Conservation (phyloP, 2,797 vertebrate species). For the Channa striata region DNA sequence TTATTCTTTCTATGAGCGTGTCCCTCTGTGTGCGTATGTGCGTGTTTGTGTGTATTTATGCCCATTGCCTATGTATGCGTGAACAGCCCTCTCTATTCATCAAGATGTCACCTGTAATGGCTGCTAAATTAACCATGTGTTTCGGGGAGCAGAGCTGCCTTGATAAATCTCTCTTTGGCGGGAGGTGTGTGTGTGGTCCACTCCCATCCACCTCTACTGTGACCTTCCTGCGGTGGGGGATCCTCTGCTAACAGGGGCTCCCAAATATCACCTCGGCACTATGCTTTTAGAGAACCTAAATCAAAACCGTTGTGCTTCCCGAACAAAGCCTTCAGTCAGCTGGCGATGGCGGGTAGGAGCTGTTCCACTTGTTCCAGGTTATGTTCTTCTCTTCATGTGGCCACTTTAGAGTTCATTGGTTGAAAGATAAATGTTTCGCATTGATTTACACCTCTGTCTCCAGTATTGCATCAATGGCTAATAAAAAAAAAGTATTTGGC, state of each 20-base stretch:
- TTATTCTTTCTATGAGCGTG: conserved; percentile 74
- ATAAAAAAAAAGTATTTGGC: neutral
- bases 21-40: conserved; percentile 21
- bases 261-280: conserved; percentile 10
- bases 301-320: too few species aligned
- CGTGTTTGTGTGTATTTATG: conserved; percentile 75
- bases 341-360: too few species aligned
- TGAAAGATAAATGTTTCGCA: too few species aligned
- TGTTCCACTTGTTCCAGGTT: too few species aligned
- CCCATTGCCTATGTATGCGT: conserved; percentile 79
- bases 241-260: conserved; percentile 26
- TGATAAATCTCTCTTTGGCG: conserved; percentile 82
- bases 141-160: conserved; percentile 77
- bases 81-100: conserved; percentile 82
- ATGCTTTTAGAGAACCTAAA: neutral
- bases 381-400: too few species aligned
- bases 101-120: conserved; percentile 85
- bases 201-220: conserved; percentile 77
- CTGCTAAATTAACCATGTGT: conserved; percentile 88
- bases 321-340: too few species aligned
- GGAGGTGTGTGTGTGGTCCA: conserved; percentile 79
- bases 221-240: conserved; percentile 69
- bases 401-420: too few species aligned
- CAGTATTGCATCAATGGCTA: neutral
- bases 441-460: neutral